Base-by-base conservation (phyloP, 2,113 vertebrate species). In the Oncorhynchus kisutch region DNA sequence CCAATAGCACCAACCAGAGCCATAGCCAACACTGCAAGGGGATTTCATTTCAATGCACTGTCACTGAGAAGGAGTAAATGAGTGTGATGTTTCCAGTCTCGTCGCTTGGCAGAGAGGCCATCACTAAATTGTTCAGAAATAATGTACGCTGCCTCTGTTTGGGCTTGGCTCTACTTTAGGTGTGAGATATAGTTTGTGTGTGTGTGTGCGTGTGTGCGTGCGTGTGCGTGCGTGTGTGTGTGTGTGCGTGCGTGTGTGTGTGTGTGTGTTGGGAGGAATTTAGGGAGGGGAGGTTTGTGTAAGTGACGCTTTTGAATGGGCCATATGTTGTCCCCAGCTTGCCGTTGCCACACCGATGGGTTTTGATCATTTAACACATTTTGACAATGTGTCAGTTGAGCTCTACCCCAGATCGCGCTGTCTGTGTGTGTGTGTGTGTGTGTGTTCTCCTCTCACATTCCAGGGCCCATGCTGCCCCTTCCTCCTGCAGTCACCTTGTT, bases 271-370 rank as follows among this genome's bases (percentile, higher is more conserved):
- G 31, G 51, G 71, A 65, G 66, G 67, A 22, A 0, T 51, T 72
- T 60, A 70, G 74, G 57, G 70, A 79, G 69, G 39, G 67, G 22
- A 74, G 68, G 68, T 27, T 12, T 22, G 57, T 7, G 70, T 71
- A 39, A 73, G 39, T 60, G 78, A 81, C 78, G 85, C 77, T 76
- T 67, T 84, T 31, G 72, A 84, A 29, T 27, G 67, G 78, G 89
- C 93, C 93, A 94, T 94, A 94, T 94, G 93, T 87, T 90, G 91
- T 93, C 91, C 93, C 92, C 92, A 92, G 93, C 91, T 93, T 94
- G 93, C 91, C 78, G 86, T 92, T 93, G 88, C 92, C 93, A 92
- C 85, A 14, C 86, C 91, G 85, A 79, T 90, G 90, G 89, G 83
- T 88, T 84, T 90, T 70, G 77, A 84, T 86, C 92, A 92, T 91